Evolutionary conservation across 2,113 vertebrate genomes (phyloP).

Genomic region (Oreochromis spilurus): DNA sequence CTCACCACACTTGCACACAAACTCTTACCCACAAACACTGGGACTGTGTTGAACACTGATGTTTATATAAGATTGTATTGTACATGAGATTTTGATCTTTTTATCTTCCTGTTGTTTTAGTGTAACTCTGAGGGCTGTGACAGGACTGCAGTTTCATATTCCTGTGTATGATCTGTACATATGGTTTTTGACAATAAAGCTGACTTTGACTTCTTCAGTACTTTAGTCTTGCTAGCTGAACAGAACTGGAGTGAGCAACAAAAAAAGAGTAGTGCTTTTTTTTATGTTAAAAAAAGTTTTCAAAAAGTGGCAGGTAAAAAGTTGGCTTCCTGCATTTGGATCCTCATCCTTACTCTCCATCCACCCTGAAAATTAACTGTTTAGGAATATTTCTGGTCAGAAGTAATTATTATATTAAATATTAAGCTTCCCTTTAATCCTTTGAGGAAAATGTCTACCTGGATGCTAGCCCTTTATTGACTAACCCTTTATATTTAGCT

Average conservation of each 20-base stretch:
- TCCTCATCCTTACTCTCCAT: not conserved
- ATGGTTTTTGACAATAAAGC: not conserved
- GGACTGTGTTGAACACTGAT: not conserved
- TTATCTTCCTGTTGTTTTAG: not conserved
- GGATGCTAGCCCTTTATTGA: too few species aligned
- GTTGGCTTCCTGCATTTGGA: not conserved
- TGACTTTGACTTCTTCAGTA: not conserved
- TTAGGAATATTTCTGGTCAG: not conserved
- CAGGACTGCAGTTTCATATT: too few species aligned
- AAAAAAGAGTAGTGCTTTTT: not conserved
- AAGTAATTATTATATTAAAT: not conserved
- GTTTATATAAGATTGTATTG: not conserved
- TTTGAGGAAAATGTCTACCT: not conserved
- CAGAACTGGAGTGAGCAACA: not conserved
- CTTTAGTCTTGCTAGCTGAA: not conserved
- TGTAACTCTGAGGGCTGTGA: not conserved
- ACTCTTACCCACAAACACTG: not conserved
- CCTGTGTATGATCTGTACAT: not conserved
- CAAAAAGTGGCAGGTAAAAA: not conserved
- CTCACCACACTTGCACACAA: not conserved
- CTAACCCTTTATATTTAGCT: too few species aligned
- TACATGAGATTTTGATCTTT: not conserved
- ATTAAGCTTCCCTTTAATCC: not conserved
- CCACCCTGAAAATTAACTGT: rapidly evolving
- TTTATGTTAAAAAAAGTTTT: not conserved